Evolutionary conservation across 2,888 invertebrate species (phyloP).

Genomic region (Folsomia manolachei): DNA sequence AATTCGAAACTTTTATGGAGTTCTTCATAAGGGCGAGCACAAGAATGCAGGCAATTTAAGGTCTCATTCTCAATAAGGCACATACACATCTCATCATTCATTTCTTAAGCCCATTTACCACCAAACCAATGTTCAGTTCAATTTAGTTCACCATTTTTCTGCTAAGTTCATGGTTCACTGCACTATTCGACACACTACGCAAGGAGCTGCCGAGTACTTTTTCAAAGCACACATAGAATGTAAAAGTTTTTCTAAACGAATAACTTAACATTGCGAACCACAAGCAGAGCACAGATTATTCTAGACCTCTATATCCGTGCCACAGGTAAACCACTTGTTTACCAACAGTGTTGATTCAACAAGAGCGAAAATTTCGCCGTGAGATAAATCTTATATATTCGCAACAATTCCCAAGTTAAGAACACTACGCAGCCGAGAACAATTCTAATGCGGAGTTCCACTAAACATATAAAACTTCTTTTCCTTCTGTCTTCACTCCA

Average conservation of each 20-base stretch:
- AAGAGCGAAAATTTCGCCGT: too few relatives aligned
- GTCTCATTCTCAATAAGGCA: too few relatives aligned
- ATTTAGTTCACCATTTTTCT: too few relatives aligned
- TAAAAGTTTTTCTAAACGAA: too few relatives aligned
- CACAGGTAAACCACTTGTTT: background rate
- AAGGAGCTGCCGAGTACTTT: background rate
- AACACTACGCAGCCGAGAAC: too few relatives aligned
- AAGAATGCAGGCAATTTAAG: background rate
- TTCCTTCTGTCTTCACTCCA: too few relatives aligned
- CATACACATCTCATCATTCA: background rate
- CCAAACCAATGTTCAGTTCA: background rate
- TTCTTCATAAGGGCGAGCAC: background rate
- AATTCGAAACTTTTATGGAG: background rate
- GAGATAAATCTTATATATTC: too few relatives aligned
- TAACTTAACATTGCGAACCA: too few relatives aligned
- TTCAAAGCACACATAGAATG: background rate
- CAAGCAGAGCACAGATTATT: background rate
- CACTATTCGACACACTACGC: background rate
- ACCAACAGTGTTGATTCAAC: too few relatives aligned
- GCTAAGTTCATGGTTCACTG: background rate
- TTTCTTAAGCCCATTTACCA: background rate
- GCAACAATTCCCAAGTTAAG: too few relatives aligned
- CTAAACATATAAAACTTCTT: too few relatives aligned
- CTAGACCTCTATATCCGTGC: background rate
- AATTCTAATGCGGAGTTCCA: too few relatives aligned